These are phyloP conservation scores for Labroides dimidiatus DNA, from an alignment of 2,797 vertebrate genomes.

Conservation along the genomic window DNA sequence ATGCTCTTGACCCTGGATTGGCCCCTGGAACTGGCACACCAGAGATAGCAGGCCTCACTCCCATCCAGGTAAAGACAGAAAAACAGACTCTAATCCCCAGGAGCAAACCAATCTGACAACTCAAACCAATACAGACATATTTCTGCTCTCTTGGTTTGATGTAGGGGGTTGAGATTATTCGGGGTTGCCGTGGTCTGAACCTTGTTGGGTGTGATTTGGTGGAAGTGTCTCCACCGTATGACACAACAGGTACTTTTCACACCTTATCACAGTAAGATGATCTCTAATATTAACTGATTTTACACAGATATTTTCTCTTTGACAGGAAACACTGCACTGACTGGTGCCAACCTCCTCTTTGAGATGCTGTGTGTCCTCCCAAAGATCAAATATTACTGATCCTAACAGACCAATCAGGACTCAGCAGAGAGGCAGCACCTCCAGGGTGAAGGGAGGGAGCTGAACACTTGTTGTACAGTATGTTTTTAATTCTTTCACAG, in stretches of 20 bases:
- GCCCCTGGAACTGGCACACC: slow-evolving; percentile 95
- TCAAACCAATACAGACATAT: not conserved
- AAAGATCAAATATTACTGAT: slow-evolving; percentile 82
- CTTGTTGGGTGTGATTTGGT: slow-evolving; percentile 95
- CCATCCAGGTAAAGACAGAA: slow-evolving; percentile 88
- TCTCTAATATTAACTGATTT: not conserved
- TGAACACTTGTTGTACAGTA: no score
- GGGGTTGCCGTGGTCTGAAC: slow-evolving; percentile 91
- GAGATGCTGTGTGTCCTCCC: slow-evolving; percentile 95
- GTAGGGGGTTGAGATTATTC: slow-evolving; percentile 94
- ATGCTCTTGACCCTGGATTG: slow-evolving; percentile 91
- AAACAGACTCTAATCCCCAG: not conserved
- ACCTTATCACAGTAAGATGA: not conserved
- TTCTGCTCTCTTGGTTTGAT: not conserved
- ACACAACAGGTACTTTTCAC: slow-evolving; percentile 87
- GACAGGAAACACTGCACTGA: slow-evolving; percentile 93
- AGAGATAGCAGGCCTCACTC: slow-evolving; percentile 93
- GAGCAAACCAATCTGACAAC: not conserved
- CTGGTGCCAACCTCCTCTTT: slow-evolving; percentile 93
- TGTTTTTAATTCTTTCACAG: no score
- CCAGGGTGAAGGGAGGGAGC: no score
- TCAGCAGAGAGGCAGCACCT: no score
- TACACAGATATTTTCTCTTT: slow-evolving; percentile 1
- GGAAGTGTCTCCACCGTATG: slow-evolving; percentile 92
- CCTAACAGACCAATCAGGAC: not conserved